Evolutionary conservation across 2,888 invertebrate species (phyloP), one percentile per base, ranked within the genome.

Genomic region (Meganola albula): DNA sequence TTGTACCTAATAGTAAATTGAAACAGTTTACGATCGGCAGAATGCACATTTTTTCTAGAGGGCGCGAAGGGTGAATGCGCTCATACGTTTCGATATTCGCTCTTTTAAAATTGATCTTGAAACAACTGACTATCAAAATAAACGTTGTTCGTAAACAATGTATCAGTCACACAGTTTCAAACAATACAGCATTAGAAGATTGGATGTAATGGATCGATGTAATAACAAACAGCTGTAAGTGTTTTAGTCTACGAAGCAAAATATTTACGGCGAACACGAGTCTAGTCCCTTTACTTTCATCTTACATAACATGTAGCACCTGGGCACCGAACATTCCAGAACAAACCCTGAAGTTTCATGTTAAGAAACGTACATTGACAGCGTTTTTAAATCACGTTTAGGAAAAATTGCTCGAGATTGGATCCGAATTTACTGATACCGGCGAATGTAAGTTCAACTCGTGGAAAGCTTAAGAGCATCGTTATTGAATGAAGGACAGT

Each of bases 361-460:
- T 46, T 43, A 53, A 58, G 44, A 42, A 52, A 53, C 50, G 38
- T 30, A 37, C 43, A 34, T 31, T 50, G 53, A 44, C 55, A 64
- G 63, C 45, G 54, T 64, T 67, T 74, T 75, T 66, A 74, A 78
- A 76, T 75, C 72, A 70, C 66, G 63, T 70, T 75, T 68, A 66
- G 66, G 57, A 55, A 68, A 74, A 71, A 77, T 71, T 63, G 62
- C 56, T 62, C 51, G 48, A 70, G 72, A 77, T 80, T 78, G 74
- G 69, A 77, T 77, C 74, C 66, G 53, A 80, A 80, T 82, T 82
- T 80, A 83, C 78, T 67, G 78, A 79, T 77, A 78, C 75, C 47
- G 63, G 56, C 61, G 74, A 76, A 74, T 77, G 68, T 78, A 76
- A 79, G 74, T 79, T 75, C 59, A 71, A 63, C 51, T 54, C 53